Evolutionary conservation across 2,113 vertebrate genomes (phyloP), one percentile per base, ranked within the genome.

Genomic region (Pampusana beccarii): DNA sequence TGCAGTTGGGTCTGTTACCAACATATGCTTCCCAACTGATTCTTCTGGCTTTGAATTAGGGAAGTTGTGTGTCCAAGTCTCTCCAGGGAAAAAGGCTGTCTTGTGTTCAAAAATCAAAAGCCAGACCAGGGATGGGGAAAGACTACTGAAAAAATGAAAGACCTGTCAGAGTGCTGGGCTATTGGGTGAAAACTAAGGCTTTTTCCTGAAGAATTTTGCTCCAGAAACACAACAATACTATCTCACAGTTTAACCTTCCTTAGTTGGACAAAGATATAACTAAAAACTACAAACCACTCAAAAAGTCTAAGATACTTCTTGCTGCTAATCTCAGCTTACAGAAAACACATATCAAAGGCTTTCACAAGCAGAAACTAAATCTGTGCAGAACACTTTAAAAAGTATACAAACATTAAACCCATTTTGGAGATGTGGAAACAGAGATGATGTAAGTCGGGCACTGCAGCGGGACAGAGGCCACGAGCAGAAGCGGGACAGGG

Each of bases 401-500:
- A 67, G n/a, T 2, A 50, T 3, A 40, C 8, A 65, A 80, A n/a
- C 17, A 26, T 28, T 4, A 64, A 74, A 21, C 23, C 7, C 53
- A 9, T 31, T 67, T 33, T 20, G 56, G 60, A 93, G 80, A 10
- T 13, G 10, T 8, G 21, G 17, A 28, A 54, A 9, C 13, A 71
- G 58, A 74, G 25, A 54, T 0, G 1, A 34, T 1, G 19, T 0
- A 19, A 69, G 19, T 20, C 4, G 7, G 34, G 53, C 64, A 46
- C 2, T 2, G 2, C 31, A 62, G 44, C 4, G 11, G 11, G 31
- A 3, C 17, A 18, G 74, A 46, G 17, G 26, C 51, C 23, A 8
- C 0, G 0, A 44, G 40, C 36, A 90, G 50, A 82, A 57, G 6
- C 18, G 8, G 8, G 54, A 13, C 5, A 3, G 2, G 1, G 56